These are phyloP conservation scores for Apoderus coryli DNA, from an alignment of 2,888 invertebrate species.

Conservation along the genomic window DNA sequence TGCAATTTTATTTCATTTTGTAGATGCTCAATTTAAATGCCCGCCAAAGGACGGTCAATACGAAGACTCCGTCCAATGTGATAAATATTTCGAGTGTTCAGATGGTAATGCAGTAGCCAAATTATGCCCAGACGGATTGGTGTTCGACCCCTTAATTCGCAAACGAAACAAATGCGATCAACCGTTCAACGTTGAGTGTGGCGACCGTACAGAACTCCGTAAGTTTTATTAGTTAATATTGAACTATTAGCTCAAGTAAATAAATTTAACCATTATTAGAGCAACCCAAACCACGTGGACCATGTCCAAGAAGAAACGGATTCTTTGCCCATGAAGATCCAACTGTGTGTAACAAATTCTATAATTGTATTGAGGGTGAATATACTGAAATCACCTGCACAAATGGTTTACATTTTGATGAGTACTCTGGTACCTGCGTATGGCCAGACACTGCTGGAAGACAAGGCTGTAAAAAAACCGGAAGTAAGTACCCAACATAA, in stretches of 20 bases:
- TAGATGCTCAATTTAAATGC: conserved; percentile 52
- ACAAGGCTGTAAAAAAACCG: conserved; percentile 45
- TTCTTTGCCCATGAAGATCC: conserved; percentile 84
- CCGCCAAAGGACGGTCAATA: conserved; percentile 71
- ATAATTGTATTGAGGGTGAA: conserved; percentile 79
- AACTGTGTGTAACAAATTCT: conserved; percentile 69
- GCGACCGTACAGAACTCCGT: conserved; percentile 78
- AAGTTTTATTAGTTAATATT: conserved; percentile 45
- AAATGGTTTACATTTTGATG: conserved; percentile 80
- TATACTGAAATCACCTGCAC: conserved; percentile 68
- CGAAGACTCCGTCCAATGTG: conserved; percentile 67
- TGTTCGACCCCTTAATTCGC: conserved; percentile 72
- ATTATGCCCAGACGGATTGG: conserved; percentile 76
- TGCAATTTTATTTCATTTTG: conserved; percentile 11
- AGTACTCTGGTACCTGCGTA: conserved; percentile 77
- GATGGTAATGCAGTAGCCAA: conserved; percentile 60
- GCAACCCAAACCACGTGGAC: conserved; percentile 52
- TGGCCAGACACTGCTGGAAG: conserved; percentile 75
- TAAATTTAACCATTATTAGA: too few species aligned
- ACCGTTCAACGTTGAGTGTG: conserved; percentile 84
- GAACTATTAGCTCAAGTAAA: too few species aligned
- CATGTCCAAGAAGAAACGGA: conserved; percentile 75
- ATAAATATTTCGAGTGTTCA: conserved; percentile 69
- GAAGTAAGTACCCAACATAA: conserved; percentile 26
- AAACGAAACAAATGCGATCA: conserved; percentile 87